Conservation (phyloP, 92 coral and sea anemone species). For the Porites evermanni region DNA sequence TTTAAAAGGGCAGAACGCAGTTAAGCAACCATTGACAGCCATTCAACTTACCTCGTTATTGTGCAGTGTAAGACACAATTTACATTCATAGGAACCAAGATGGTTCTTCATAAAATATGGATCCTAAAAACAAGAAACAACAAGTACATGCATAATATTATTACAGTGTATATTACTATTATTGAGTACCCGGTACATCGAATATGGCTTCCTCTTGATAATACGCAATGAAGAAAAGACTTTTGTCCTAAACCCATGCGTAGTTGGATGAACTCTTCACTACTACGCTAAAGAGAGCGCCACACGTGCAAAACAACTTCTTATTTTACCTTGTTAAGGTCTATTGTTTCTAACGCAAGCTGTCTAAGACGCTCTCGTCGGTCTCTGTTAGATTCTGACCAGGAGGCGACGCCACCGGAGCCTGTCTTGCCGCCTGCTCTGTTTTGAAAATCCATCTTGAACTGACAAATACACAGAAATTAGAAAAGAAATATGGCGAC, state of each 20-base stretch:
- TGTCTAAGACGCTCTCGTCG: slow-evolving; percentile 96
- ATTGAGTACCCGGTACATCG: background rate
- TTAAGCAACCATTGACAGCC: too few relatives aligned
- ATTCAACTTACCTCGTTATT: slow-evolving; percentile 84
- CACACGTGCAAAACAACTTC: background rate
- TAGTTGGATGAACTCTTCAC: too few relatives aligned
- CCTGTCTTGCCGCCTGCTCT: slow-evolving; percentile 99
- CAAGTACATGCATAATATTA: background rate
- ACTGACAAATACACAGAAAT: background rate
- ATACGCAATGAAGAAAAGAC: too few relatives aligned
- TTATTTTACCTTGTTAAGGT: slow-evolving; percentile 87
- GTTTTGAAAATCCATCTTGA: slow-evolving; percentile 94
- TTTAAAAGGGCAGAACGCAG: too few relatives aligned
- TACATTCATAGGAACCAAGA: slow-evolving; percentile 98
- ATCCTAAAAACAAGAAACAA: slow-evolving; percentile 62
- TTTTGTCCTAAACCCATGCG: too few relatives aligned
- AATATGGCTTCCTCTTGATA: background rate
- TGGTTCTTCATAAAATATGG: slow-evolving; percentile 99
- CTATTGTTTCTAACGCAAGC: slow-evolving; percentile 96
- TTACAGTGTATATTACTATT: too few relatives aligned
- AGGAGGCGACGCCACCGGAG: slow-evolving; percentile 98
- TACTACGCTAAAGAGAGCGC: too few relatives aligned
- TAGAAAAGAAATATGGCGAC: slow-evolving; percentile 25
- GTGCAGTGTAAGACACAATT: slow-evolving; percentile 93
- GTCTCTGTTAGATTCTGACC: slow-evolving; percentile 96